Evolutionary conservation across 2,888 invertebrate genomes (phyloP), one percentile per base, ranked within the genome.

Genomic region (Hartigia nigra): DNA sequence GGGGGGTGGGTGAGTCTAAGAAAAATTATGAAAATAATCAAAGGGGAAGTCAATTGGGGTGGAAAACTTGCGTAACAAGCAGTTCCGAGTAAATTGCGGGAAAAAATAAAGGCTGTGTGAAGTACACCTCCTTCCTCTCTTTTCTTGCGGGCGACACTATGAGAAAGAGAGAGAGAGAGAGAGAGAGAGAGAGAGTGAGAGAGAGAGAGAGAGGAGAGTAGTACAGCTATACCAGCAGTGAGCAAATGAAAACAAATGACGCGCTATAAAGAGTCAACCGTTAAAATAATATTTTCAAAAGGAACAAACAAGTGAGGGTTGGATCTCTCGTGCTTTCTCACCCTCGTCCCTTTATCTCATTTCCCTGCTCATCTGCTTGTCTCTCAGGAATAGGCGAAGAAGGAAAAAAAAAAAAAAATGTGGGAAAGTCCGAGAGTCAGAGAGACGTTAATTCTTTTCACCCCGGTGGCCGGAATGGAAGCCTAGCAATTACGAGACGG

Each of bases 11-110:
- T 34, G 78, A 31, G 70, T 55, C 75, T 78, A 74, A 87, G 88
- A 88, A 88, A 89, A 90, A 90, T 89, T 89, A 87, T 88, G 87
- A 90, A 90, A 89, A 90, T 90, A 90, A 90, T 90, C 88, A 88
- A 86, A 82, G 79, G 83, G 78, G 86, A 85, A 88, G 87, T 89
- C 89, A 88, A 90, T 90, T 89, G 89, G 88, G 87, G 88, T 85
- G 86, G 87, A 89, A 90, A 90, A 90, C 87, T 89, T 87, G 85
- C 85, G 89, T 90, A 90, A 90, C 89, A 88, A 90, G 89, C 88
- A 85, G 86, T 86, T 84, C 86, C 82, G 84, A 85, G 86, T 85
- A 88, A 89, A 90, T 88, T 90, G 88, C 85, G 86, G 87, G 86
- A 88, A 88, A 89, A 88, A 87, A 84, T 84, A 82, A 55, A 55